A percentile compares a stretch with the other conserved stretches of the same genome.
Evolutionary conservation across 2,113 vertebrate species (phyloP).

Genomic region (Gadus chalcogrammus): DNA sequence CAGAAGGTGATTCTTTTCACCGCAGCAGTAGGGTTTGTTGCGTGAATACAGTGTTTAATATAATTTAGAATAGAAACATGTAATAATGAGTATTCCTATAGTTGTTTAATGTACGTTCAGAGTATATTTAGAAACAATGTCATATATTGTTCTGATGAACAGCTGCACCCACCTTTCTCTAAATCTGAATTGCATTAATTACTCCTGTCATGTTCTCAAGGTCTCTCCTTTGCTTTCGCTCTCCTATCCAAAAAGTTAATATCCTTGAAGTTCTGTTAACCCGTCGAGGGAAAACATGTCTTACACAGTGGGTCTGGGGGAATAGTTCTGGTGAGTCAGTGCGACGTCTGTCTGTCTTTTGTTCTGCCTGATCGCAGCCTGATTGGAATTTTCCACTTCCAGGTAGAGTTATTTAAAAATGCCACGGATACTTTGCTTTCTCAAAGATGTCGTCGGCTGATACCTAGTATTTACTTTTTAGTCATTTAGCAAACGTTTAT

Average conservation of each 20-base stretch:
- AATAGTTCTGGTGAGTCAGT: constrained; percentile 56
- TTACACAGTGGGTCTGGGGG: constrained; percentile 29
- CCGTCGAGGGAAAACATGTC: background rate
- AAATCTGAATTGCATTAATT: too few species aligned
- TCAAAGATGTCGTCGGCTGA: constrained; percentile 48
- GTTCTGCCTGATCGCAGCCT: constrained; percentile 30
- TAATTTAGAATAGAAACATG: too few species aligned
- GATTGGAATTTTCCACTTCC: constrained; percentile 66
- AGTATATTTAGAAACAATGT: too few species aligned
- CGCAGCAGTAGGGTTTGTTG: too few species aligned
- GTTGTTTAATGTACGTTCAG: too few species aligned
- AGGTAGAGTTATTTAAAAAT: constrained; percentile 53
- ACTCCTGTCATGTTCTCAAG: too few species aligned
- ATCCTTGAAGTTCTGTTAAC: background rate
- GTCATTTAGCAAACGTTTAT: background rate
- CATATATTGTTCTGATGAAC: too few species aligned
- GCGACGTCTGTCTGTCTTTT: constrained; percentile 36
- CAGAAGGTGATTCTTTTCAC: too few species aligned
- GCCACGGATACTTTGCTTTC: constrained; percentile 48
- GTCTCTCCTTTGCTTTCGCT: too few species aligned
- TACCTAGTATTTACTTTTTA: constrained; percentile 35
- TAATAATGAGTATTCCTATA: too few species aligned
- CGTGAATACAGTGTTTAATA: too few species aligned
- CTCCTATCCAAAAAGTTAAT: background rate
- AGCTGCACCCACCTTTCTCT: too few species aligned